phyloP scores from a whole-genome alignment of 2,113 vertebrate genomes.

The Mormyrus iriodes region DNA sequence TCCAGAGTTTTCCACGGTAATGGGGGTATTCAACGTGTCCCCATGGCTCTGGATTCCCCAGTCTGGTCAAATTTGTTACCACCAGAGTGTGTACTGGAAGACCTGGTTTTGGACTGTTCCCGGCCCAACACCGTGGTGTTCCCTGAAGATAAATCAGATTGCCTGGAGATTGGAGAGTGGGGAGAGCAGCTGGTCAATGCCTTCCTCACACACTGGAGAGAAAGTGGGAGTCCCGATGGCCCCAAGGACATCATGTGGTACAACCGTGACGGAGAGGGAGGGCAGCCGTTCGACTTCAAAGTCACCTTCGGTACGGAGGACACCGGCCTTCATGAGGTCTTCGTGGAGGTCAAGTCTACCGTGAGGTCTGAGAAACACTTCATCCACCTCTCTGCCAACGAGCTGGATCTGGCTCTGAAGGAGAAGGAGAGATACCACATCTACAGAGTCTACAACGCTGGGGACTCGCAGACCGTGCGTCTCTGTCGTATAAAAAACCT shows the following conservation, averaged over 20 bases:
- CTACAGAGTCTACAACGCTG: conserved; percentile 60
- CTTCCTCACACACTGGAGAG: conserved; percentile 61
- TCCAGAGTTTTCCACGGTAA: conserved; percentile 51
- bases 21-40: conserved; percentile 34
- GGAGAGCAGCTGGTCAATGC: conserved; percentile 65
- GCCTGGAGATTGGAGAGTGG: conserved; percentile 54
- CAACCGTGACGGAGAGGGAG: conserved; percentile 60
- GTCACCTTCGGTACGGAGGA: conserved; percentile 40
- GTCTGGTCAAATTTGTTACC: conserved; percentile 45
- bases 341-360: conserved; percentile 67
- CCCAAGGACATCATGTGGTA: conserved; percentile 56
- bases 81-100: conserved; percentile 48
- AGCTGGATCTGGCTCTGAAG: conserved; percentile 63
- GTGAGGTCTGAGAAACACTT: conserved; percentile 57
- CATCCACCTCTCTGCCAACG: conserved; percentile 62
- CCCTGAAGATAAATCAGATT: conserved; percentile 38
- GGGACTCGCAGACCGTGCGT: conserved; percentile 51
- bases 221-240: conserved; percentile 30
- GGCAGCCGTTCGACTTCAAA: conserved; percentile 63
- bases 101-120: conserved; percentile 52
- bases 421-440: conserved; percentile 61
- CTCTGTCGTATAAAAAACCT: conserved; percentile 65
- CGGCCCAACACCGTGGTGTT: conserved; percentile 49
- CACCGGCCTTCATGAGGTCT: conserved; percentile 34
- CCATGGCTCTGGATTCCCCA: conserved; percentile 51